Evolutionary conservation across 1,140 invertebrate species (phyloP).

Genomic region (Daktulosphaira vitifoliae): DNA sequence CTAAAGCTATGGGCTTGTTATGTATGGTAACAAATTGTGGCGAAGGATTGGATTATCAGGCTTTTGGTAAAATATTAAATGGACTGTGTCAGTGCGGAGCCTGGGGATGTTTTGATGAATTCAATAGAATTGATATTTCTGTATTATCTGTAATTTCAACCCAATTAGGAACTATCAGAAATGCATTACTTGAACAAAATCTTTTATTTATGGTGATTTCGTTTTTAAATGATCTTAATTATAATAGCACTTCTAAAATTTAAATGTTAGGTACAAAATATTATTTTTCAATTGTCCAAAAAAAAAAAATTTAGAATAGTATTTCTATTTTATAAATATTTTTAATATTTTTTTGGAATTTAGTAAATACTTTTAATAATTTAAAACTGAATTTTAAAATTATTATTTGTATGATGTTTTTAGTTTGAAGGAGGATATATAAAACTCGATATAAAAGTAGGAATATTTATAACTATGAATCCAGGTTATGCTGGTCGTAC

Average conservation of each 20-base stretch:
- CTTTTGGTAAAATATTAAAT: slow-evolving; percentile 74
- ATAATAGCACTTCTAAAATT: too few relatives aligned
- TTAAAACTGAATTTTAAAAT: too few relatives aligned
- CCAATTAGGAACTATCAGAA: slow-evolving; percentile 78
- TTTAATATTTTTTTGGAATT: too few relatives aligned
- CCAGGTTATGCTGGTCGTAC: slow-evolving; percentile 82
- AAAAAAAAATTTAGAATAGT: too few relatives aligned
- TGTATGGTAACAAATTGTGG: slow-evolving; percentile 88
- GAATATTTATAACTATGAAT: slow-evolving; percentile 91
- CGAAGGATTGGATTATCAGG: slow-evolving; percentile 81
- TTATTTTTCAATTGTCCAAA: too few relatives aligned
- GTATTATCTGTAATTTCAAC: slow-evolving; percentile 86
- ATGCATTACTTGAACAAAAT: slow-evolving; percentile 49
- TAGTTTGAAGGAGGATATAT: slow-evolving; percentile 82
- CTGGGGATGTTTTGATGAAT: slow-evolving; percentile 87
- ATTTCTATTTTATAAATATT: too few relatives aligned
- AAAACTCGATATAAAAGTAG: slow-evolving; percentile 68
- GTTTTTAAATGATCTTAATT: too few relatives aligned
- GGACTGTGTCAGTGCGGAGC: slow-evolving; percentile 69
- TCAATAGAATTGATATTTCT: slow-evolving; percentile 82
- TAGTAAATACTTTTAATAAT: too few relatives aligned
- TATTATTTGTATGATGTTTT: slow-evolving; percentile 30
- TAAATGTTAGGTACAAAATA: too few relatives aligned
- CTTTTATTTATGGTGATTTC: slow-evolving; percentile 1
- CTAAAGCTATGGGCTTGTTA: slow-evolving; percentile 74